Evolutionary conservation across 2,797 vertebrate species (phyloP), one percentile per base, ranked within the genome.

Genomic region (Capromys pilorides): DNA sequence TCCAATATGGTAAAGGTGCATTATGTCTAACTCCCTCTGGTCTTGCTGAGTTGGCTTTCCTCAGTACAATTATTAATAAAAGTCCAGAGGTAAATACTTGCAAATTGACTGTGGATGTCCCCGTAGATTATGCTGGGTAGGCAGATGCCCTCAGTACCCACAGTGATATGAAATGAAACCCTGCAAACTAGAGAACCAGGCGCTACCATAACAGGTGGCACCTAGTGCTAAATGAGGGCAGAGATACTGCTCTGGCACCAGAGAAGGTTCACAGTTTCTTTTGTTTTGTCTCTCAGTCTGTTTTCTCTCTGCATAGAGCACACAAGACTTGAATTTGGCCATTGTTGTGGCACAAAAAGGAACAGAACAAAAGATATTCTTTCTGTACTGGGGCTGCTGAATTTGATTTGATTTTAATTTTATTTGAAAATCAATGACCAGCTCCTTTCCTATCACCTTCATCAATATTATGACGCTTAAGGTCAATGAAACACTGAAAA

Each of bases 351-450:
- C 71, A 94, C 90, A 89, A 93, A 86, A 80, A 26, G 16, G 11
- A 80, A 66, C 18, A 57, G 31, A 4, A 93, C 83, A 94, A 77
- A 95, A 88, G 54, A 28, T 24, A 21, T 21, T 31, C 61, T 11
- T 67, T 66, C 51, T 41, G 71, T 41, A 26, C 71, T 26, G 71
- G 22, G 36, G 22, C 54, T 94, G 85, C 26, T 84, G 26, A 91
- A 73, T 94, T 96, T 84, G 36, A 86, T 93, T 80, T 83, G 11
- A 92, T 92, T 94, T 95, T 93, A 88, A 45, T 94, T 91, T 91
- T 79, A 80, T 26, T 45, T 69, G 21, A 93, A 91, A 91, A 64
- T 90, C 78, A 64, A 71, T 78, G 64, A 81, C 18, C 7, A 57
- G 14, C 9, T 10, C 6, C 28, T 31, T 90, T 28, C 18, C 21